These are phyloP conservation scores for Diachasma alloeum DNA, from an alignment of 1,140 invertebrate genomes.

Conservation along the genomic window DNA sequence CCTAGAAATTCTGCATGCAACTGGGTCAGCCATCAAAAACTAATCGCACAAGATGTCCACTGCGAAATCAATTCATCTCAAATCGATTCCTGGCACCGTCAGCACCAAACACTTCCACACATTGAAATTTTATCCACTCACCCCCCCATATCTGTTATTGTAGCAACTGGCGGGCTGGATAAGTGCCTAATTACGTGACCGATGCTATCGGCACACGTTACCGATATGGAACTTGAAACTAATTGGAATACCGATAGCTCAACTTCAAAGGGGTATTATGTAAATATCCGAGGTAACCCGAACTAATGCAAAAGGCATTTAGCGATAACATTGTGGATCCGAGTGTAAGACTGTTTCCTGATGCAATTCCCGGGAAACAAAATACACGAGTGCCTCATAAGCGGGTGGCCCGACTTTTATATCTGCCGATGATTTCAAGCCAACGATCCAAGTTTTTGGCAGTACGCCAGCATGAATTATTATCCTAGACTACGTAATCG, in stretches of 20 bases:
- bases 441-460: conserved; percentile 18
- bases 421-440: conserved; percentile 15
- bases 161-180: conserved; percentile 33
- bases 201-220: conserved; percentile 29
- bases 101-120: not conserved
- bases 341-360: not conserved
- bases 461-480: conserved; percentile 21
- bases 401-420: conserved; percentile 19
- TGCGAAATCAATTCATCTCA: not conserved
- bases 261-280: not conserved
- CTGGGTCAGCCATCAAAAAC: conserved; percentile 13
- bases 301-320: conserved; percentile 25
- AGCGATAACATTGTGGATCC: not conserved
- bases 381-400: not conserved
- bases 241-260: conserved; percentile 43
- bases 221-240: conserved; percentile 41
- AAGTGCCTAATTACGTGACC: conserved; percentile 46
- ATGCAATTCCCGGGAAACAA: not conserved
- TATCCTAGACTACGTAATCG: conserved; percentile 28
- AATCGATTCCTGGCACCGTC: conserved; percentile 18
- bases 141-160: not conserved
- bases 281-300: conserved; percentile 1
- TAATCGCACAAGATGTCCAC: not conserved
- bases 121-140: not conserved
- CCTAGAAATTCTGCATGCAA: not conserved